Conservation (phyloP, 2,797 vertebrate species). For the Malurus splendens region DNA sequence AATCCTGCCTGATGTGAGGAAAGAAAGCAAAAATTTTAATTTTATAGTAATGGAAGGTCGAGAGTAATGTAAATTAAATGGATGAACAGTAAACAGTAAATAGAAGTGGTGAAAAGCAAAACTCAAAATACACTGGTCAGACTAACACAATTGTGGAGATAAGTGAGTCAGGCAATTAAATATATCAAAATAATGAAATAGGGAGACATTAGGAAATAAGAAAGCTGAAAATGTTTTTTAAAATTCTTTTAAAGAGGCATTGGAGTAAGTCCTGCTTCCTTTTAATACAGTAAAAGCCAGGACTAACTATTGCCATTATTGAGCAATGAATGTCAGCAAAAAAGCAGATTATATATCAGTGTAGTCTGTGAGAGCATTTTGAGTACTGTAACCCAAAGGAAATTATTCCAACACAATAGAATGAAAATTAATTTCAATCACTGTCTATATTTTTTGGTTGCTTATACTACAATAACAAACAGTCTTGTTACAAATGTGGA, state of each 20-base stretch:
- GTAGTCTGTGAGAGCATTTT: background rate
- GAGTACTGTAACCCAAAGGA: background rate
- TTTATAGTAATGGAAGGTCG: background rate
- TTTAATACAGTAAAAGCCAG: background rate
- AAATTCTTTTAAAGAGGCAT: background rate
- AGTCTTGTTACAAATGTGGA: background rate
- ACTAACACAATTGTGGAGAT: background rate
- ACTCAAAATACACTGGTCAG: background rate
- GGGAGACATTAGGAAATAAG: background rate
- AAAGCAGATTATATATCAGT: background rate
- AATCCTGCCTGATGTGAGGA: background rate
- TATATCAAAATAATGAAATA: background rate
- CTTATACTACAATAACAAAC: background rate
- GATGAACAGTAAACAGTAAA: background rate
- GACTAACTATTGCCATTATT: background rate
- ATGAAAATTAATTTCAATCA: background rate
- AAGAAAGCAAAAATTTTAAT: background rate
- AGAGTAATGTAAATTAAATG: background rate
- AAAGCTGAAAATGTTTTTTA: background rate
- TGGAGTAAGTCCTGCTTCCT: background rate
- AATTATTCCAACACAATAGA: background rate
- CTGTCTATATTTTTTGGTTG: background rate
- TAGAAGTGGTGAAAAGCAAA: background rate
- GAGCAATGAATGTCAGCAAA: background rate
- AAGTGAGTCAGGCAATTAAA: background rate